A percentile compares a stretch with the other conserved stretches of the same genome.
phyloP scores from a whole-genome alignment of 2,888 invertebrate species.

The Amblyjoppa proteus region DNA sequence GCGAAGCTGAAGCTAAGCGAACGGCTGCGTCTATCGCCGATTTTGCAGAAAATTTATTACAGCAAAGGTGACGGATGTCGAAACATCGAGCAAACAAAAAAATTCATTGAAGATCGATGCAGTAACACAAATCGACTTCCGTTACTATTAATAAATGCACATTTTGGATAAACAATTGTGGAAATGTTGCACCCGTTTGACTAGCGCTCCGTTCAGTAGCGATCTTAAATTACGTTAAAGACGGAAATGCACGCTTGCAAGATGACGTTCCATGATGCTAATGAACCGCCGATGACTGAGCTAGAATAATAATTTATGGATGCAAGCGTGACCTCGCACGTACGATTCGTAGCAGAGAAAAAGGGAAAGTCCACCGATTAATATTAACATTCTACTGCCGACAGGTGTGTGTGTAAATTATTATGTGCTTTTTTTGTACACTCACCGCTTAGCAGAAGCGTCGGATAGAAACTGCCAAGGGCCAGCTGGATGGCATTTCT shows the following conservation, averaged over 20 bases:
- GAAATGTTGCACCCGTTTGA: too few relatives aligned
- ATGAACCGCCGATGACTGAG: conserved; percentile 10
- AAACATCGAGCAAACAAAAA: too few relatives aligned
- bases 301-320: conserved; percentile 16
- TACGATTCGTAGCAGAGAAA: conserved; percentile 30
- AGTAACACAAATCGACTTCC: too few relatives aligned
- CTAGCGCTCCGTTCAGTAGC: too few relatives aligned
- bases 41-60: too few relatives aligned
- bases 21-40: neutral
- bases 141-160: too few relatives aligned
- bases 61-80: too few relatives aligned
- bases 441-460: conserved; percentile 92
- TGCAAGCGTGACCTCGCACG: conserved; percentile 32
- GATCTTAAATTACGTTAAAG: neutral
- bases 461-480: conserved; percentile 97
- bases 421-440: conserved; percentile 57
- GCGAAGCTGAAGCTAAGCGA: neutral
- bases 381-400: conserved; percentile 45
- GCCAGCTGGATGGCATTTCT: conserved; percentile 97
- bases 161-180: too few relatives aligned
- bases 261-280: neutral
- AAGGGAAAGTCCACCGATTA: conserved; percentile 59
- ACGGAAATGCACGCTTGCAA: conserved; percentile 2
- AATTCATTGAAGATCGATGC: too few relatives aligned
- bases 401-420: neutral